Evolutionary conservation across 1,140 invertebrate species (phyloP).

Genomic region (Spodoptera frugiperda): DNA sequence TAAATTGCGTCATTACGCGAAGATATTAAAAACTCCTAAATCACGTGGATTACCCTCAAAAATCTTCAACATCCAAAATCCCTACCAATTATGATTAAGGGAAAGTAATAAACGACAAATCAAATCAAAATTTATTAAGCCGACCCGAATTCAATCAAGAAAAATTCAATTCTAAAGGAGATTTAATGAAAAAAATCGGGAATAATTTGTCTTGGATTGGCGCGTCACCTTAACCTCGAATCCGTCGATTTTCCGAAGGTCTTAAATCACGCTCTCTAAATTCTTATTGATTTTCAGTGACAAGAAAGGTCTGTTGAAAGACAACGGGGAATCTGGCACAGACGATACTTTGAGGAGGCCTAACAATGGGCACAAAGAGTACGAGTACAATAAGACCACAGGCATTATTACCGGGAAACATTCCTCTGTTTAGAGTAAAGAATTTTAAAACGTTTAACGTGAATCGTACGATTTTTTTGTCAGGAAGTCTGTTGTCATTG

Average conservation of each 20-base stretch:
- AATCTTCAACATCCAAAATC: constrained; percentile 4
- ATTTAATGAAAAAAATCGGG: constrained; percentile 32
- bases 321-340: constrained; percentile 57
- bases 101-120: constrained; percentile 38
- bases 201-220: constrained; percentile 32
- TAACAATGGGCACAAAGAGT: constrained; percentile 77
- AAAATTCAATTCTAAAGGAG: constrained; percentile 18
- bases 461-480: constrained; percentile 38
- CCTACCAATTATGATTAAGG: constrained; percentile 19
- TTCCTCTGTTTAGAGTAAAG: constrained; percentile 71
- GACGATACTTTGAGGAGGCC: constrained; percentile 62
- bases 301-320: constrained; percentile 77
- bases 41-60: constrained; percentile 12
- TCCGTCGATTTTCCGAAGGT: not conserved
- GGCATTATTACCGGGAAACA: constrained; percentile 81
- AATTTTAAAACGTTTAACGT: constrained; percentile 36
- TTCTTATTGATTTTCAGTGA: constrained; percentile 70
- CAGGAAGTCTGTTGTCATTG: constrained; percentile 20
- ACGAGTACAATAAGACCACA: constrained; percentile 79
- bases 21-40: constrained; percentile 21
- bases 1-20: constrained; percentile 9
- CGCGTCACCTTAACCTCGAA: constrained; percentile 31
- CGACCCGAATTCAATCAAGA: constrained; percentile 32
- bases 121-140: constrained; percentile 34
- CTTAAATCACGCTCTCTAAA: constrained; percentile 31